These are phyloP conservation scores for Stegodyphus dumicola DNA, from an alignment of 1,140 invertebrate genomes.

Conservation along the genomic window DNA sequence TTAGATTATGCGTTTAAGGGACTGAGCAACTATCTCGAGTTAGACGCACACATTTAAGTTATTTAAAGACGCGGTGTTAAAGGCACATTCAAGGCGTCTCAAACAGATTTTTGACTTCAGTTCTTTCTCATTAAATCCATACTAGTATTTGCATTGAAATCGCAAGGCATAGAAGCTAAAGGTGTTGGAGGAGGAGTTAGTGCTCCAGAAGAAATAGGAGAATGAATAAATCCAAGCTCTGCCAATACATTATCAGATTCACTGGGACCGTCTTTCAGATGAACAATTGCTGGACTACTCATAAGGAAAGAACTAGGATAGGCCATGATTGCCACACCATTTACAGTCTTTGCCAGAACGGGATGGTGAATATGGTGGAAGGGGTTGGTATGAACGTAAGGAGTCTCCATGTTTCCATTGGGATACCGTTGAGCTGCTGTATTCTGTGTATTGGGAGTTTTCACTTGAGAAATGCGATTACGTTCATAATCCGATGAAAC, in stretches of 20 bases:
- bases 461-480: not conserved
- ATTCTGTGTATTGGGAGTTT: not conserved
- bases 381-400: conserved; percentile 25
- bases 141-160: conserved; percentile 31
- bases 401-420: conserved; percentile 4
- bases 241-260: conserved; percentile 7
- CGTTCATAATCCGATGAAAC: conserved; percentile 5
- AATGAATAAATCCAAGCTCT: conserved; percentile 37
- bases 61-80: too few species aligned
- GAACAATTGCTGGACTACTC: conserved; percentile 17
- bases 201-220: conserved; percentile 20
- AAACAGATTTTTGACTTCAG: not conserved
- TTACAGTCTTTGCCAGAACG: conserved; percentile 49
- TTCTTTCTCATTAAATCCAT: not conserved
- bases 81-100: not conserved
- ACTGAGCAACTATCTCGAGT: not conserved
- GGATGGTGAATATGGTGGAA: conserved; percentile 61
- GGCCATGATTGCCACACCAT: conserved; percentile 34
- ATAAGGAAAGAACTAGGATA: conserved; percentile 38
- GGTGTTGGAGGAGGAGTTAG: conserved; percentile 50
- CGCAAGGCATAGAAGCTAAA: conserved; percentile 22
- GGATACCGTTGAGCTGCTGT: not conserved
- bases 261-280: conserved; percentile 1
- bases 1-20: not conserved
- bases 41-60: too few species aligned